Conservation (phyloP, 2,113 vertebrate genomes). For the Cavia porcellus region DNA sequence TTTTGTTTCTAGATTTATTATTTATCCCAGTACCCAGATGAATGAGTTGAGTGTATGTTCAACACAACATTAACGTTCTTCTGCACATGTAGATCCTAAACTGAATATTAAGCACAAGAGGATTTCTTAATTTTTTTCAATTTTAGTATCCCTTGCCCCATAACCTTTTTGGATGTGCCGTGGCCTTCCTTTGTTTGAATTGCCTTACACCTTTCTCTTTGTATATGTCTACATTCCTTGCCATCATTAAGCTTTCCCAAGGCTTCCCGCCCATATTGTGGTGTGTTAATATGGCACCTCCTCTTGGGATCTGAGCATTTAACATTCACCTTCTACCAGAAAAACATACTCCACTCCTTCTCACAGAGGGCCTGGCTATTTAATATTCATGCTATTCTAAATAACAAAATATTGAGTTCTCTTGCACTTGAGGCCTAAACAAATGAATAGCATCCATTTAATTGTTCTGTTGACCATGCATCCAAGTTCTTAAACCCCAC, state of each 20-base stretch:
- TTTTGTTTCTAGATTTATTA: constrained; percentile 78
- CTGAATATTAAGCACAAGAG: background rate
- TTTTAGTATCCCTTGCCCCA: constrained; percentile 68
- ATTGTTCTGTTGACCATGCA: constrained; percentile 63
- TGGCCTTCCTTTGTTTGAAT: constrained; percentile 65
- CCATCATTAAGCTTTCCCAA: constrained; percentile 28
- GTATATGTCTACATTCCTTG: background rate
- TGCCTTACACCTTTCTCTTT: background rate
- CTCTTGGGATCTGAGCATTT: constrained; percentile 67
- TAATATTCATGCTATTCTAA: constrained; percentile 74
- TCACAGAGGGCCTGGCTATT: constrained; percentile 35
- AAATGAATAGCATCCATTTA: constrained; percentile 72
- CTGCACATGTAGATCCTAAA: constrained; percentile 67
- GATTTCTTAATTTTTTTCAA: constrained; percentile 74
- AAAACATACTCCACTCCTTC: constrained; percentile 60
- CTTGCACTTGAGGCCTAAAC: constrained; percentile 59
- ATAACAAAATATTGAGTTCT: constrained; percentile 67
- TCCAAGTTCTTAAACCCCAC: constrained; percentile 41
- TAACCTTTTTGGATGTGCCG: constrained; percentile 63
- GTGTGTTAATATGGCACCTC: constrained; percentile 43
- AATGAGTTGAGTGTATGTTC: constrained; percentile 71
- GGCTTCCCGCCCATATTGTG: constrained; percentile 31
- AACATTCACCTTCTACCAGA: constrained; percentile 69
- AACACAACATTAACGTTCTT: constrained; percentile 23
- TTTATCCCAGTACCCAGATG: constrained; percentile 66